Conservation (phyloP, 2,888 invertebrate species). For the Geophilus truncorum region DNA sequence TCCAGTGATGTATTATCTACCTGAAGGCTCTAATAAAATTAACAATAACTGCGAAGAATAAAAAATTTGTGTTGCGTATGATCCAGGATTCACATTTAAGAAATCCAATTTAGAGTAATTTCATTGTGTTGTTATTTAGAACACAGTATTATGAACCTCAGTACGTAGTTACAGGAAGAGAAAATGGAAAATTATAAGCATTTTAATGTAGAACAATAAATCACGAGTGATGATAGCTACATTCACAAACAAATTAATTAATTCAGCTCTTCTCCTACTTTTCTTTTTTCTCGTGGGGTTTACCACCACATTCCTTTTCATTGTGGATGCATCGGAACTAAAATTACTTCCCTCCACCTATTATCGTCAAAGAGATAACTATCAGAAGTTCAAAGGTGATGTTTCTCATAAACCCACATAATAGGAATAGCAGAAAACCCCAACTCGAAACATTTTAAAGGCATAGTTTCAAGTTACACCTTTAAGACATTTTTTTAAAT, state of each 20-base stretch:
- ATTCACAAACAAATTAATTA: slow-evolving; percentile 1
- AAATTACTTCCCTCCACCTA: background rate
- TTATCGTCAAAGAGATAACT: background rate
- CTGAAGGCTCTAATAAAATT: background rate
- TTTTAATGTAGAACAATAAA: slow-evolving; percentile 2
- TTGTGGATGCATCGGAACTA: background rate
- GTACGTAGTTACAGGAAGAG: background rate
- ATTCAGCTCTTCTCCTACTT: background rate
- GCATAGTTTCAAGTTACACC: too few species aligned
- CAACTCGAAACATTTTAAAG: background rate
- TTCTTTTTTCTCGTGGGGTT: background rate
- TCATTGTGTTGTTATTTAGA: too few species aligned
- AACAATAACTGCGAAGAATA: background rate
- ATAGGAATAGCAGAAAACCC: background rate
- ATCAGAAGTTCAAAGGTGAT: background rate
- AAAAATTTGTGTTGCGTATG: background rate
- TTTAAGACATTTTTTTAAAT: too few species aligned
- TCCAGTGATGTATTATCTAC: background rate
- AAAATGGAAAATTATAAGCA: background rate
- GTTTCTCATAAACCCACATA: background rate
- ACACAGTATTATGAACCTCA: too few species aligned
- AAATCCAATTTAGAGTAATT: background rate
- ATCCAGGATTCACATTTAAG: background rate
- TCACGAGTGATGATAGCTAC: background rate
- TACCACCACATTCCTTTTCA: background rate